These are phyloP conservation scores for Alligator sinensis DNA, from an alignment of 2,113 vertebrate species.

Conservation along the genomic window DNA sequence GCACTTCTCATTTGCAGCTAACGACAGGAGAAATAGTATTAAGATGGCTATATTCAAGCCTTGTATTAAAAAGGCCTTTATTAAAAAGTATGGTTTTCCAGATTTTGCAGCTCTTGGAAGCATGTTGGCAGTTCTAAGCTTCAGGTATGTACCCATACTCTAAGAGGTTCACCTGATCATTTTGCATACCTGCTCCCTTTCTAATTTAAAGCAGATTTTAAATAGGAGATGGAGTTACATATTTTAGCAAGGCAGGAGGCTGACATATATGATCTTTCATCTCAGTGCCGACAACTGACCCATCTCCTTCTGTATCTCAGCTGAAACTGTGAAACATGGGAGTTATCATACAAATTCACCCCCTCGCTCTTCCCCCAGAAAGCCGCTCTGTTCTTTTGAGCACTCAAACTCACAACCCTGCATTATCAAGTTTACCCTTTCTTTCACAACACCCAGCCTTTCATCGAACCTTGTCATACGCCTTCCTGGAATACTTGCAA, in stretches of 20 bases:
- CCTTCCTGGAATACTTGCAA: not conserved
- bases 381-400: too few species aligned
- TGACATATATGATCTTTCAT: not conserved
- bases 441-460: not conserved
- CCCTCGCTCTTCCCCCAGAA: too few species aligned
- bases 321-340: too few species aligned
- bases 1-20: not conserved
- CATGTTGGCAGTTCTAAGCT: not conserved
- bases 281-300: not conserved
- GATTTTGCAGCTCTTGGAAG: not conserved
- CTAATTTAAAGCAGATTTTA: not conserved
- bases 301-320: too few species aligned
- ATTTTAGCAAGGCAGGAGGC: not conserved
- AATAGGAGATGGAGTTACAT: too few species aligned
- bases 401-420: too few species aligned
- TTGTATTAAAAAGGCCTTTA: not conserved
- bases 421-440: not conserved
- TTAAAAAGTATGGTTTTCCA: not conserved
- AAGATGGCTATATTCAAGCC: not conserved
- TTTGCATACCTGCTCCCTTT: not conserved
- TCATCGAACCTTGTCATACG: not conserved
- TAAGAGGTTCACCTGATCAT: not conserved
- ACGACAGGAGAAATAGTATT: not conserved
- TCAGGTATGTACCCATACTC: not conserved
- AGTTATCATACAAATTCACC: too few species aligned